These are phyloP conservation scores for Alloscopus bannaensis DNA, from an alignment of 2,888 invertebrate genomes.

Conservation along the genomic window DNA sequence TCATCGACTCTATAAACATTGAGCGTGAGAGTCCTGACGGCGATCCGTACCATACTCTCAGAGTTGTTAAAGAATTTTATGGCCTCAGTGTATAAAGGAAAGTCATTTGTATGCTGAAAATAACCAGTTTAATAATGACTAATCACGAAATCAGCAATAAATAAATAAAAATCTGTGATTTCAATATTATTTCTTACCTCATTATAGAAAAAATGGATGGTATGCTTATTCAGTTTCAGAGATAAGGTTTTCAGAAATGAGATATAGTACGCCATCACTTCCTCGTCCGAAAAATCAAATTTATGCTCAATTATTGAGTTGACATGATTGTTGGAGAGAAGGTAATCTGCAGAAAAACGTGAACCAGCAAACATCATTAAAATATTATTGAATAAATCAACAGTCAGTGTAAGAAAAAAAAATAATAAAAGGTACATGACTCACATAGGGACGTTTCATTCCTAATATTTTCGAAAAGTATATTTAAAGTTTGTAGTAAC, in stretches of 20 bases:
- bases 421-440: slow-evolving; percentile 76
- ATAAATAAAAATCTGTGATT: neutral
- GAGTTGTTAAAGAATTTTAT: slow-evolving; percentile 99
- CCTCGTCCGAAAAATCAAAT: slow-evolving; percentile 99
- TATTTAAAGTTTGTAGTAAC: slow-evolving; percentile 97
- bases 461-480: slow-evolving; percentile 98
- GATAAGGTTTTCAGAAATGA: slow-evolving; percentile 99
- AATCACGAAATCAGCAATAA: too few relatives aligned
- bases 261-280: slow-evolving; percentile 99
- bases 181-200: slow-evolving; percentile 81
- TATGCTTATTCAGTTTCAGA: slow-evolving; percentile 96
- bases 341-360: slow-evolving; percentile 86
- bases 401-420: neutral
- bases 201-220: slow-evolving; percentile 99
- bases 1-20: slow-evolving; percentile 98
- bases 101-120: slow-evolving; percentile 95
- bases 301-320: slow-evolving; percentile 99
- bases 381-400: neutral
- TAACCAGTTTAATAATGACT: too few relatives aligned
- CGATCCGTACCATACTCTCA: slow-evolving; percentile 99
- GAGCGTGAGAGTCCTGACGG: slow-evolving; percentile 96
- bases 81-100: slow-evolving; percentile 98
- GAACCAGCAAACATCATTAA: too few relatives aligned
- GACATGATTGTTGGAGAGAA: slow-evolving; percentile 99
- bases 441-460: slow-evolving; percentile 99